Evolutionary conservation across 2,113 vertebrate genomes (phyloP), one percentile per base, ranked within the genome.

Genomic region (Tapirus terrestris): DNA sequence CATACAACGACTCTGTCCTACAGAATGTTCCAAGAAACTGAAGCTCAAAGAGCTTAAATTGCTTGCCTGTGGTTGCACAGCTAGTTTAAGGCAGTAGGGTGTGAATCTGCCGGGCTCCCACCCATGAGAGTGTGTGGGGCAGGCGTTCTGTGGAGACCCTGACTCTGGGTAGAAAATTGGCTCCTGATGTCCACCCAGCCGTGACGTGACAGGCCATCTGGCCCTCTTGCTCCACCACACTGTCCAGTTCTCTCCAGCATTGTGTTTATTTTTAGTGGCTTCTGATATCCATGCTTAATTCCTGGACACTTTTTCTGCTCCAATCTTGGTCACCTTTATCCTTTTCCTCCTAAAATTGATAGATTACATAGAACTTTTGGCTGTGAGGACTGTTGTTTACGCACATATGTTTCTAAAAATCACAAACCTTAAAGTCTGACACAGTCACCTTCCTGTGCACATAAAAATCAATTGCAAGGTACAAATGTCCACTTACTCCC

Each of bases 141-240:
- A 9, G n/a, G 43, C 1, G 0, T 18, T 5, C 17, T 51, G 27
- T 31, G 31, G 23, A n/a, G 60, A 13, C 53, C 14, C 13, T 70
- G 61, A 53, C 77, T 48, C 12, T 8, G 25, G 63, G 33, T 8
- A 12, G 14, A 53, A 27, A 10, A 2, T 36, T 58, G 67, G 23
- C 85, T 33, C 17, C 56, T 29, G 2, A 16, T 56, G 31, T 53
- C 60, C 12, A 13, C 77, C 76, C 3, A 5, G 60, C 13, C 9
- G 0, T 23, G 58, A 27, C 1, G 0, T 39, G 10, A 23, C 39
- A 6, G 16, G 2, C 25, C 53, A 13, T 36, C 63, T 58, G 12
- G 36, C 63, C 86, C n/a, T 70, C 18, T 60, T 39, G 6, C n/a
- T 81, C 5, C 27, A 4, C 63, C 58, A 56, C 29, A 27, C 39